Percentiles rank a stretch among this genome's conserved stretches.
These are phyloP conservation scores for Gephyroberyx darwinii DNA, from an alignment of 2,797 vertebrate species.

Conservation along the genomic window DNA sequence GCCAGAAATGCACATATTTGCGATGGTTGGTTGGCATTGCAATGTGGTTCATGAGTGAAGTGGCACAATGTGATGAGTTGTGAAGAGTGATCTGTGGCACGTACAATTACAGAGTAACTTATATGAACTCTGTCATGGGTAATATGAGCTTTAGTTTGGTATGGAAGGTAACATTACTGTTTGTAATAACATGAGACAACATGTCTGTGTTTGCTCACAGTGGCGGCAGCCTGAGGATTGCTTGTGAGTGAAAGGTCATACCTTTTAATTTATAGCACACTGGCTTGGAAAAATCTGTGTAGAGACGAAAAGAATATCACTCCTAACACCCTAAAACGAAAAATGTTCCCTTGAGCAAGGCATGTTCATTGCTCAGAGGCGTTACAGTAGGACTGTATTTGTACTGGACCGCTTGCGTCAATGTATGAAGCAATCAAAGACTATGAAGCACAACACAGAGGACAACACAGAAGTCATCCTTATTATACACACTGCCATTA, in stretches of 20 bases:
- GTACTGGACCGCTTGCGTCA: no score
- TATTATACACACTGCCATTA: background rate
- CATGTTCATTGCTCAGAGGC: no score
- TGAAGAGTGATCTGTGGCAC: background rate
- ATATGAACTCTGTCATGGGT: no score
- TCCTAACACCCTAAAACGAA: no score
- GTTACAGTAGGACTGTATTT: no score
- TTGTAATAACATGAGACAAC: slow-evolving; percentile 2
- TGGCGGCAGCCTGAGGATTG: slow-evolving; percentile 18
- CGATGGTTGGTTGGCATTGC: background rate
- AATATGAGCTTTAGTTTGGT: background rate
- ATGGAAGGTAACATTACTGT: background rate
- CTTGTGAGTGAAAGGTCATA: background rate
- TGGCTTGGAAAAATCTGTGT: background rate
- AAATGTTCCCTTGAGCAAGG: no score
- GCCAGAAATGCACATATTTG: background rate
- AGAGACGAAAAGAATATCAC: no score
- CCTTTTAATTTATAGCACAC: background rate
- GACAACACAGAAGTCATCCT: no score
- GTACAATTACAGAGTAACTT: background rate
- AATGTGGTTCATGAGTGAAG: background rate
- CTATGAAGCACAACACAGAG: no score
- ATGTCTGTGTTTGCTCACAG: slow-evolving; percentile 21
- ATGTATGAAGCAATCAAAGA: no score
- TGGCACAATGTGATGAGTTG: background rate